Conservation (phyloP, 2,888 invertebrate species). For the Aleiodes alternator region DNA sequence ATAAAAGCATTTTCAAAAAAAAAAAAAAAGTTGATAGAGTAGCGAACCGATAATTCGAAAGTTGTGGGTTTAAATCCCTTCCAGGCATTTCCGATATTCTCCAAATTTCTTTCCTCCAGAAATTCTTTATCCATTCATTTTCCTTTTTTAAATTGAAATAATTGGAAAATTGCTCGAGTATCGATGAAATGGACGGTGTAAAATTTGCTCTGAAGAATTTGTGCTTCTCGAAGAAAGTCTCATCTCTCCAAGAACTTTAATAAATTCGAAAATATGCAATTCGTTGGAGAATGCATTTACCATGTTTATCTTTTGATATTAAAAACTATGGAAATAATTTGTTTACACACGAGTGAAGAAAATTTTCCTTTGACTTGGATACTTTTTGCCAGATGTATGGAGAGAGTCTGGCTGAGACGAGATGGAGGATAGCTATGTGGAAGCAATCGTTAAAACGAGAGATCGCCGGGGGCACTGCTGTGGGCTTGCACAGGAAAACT, state of each 20-base stretch:
- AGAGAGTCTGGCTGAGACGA: background rate
- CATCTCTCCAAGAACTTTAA: no score
- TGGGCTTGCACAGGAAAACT: constrained; percentile 30
- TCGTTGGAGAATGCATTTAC: no score
- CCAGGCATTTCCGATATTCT: no score
- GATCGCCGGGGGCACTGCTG: constrained; percentile 37
- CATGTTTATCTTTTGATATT: no score
- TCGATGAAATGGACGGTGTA: constrained; percentile 7
- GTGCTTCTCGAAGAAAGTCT: background rate
- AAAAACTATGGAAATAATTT: constrained; percentile 14
- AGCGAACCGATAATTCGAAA: no score
- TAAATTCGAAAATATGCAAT: no score
- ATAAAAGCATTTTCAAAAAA: no score
- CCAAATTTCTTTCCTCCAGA: no score
- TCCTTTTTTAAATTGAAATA: no score
- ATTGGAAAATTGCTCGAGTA: constrained; percentile 4
- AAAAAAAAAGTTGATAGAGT: no score
- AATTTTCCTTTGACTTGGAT: background rate
- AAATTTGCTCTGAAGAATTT: background rate
- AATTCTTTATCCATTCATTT: no score
- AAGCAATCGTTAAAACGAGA: constrained; percentile 37
- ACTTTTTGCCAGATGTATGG: background rate
- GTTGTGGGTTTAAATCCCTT: no score
- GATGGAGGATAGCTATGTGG: background rate
- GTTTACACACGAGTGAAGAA: background rate